Conservation (phyloP, 2,888 invertebrate genomes). For the Hylaea fasciaria region DNA sequence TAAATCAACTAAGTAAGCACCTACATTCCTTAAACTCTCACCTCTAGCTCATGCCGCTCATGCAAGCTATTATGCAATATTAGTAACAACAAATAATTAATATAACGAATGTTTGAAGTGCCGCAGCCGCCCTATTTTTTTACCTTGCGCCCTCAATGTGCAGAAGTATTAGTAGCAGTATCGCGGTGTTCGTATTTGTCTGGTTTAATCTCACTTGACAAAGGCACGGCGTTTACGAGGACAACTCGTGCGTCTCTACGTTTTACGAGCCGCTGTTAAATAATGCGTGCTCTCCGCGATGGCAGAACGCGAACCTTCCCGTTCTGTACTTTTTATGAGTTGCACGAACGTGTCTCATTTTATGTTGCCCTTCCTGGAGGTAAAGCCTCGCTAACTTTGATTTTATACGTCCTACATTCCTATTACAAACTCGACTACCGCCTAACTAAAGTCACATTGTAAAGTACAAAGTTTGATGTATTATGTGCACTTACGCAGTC, state of each 20-base stretch:
- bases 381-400: constrained; percentile 38
- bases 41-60: no score
- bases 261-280: constrained; percentile 72
- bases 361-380: constrained; percentile 47
- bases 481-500: neutral
- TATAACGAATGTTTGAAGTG: no score
- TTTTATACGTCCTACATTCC: constrained; percentile 32
- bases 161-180: constrained; percentile 41
- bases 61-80: no score
- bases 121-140: neutral
- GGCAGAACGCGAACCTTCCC: constrained; percentile 61
- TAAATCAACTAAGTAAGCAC: no score
- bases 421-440: constrained; percentile 25
- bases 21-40: no score
- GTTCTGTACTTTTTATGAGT: constrained; percentile 70
- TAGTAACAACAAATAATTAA: no score
- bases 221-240: constrained; percentile 64
- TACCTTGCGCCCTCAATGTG: constrained; percentile 16
- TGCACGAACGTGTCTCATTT: constrained; percentile 66
- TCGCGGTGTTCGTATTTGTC: constrained; percentile 48
- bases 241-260: constrained; percentile 59
- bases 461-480: neutral
- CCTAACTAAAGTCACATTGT: constrained; percentile 13
- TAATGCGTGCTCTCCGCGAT: constrained; percentile 71
- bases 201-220: constrained; percentile 65